These are phyloP conservation scores for Scaptomyza graminum DNA, from an alignment of 1,140 invertebrate species.

Conservation along the genomic window DNA sequence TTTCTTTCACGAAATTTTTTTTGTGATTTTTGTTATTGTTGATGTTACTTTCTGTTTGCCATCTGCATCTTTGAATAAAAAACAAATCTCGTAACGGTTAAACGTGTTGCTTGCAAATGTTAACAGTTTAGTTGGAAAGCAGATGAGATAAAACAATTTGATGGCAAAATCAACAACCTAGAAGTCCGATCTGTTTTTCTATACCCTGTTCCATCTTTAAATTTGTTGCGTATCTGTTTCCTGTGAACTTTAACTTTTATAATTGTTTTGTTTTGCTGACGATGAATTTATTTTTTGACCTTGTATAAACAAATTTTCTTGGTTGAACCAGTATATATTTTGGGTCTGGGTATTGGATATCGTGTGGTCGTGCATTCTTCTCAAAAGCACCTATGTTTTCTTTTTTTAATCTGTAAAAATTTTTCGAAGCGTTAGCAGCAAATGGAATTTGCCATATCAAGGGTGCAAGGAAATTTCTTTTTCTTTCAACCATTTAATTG, in stretches of 20 bases:
- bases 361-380: neutral
- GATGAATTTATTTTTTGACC: too few relatives aligned
- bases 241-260: too few relatives aligned
- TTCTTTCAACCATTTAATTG: neutral
- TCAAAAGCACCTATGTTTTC: neutral
- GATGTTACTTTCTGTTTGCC: neutral
- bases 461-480: neutral
- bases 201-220: neutral
- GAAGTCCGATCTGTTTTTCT: conserved; percentile 8
- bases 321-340: too few relatives aligned
- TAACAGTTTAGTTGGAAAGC: conserved; percentile 67
- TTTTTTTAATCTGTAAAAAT: neutral
- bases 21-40: too few relatives aligned
- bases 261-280: too few relatives aligned
- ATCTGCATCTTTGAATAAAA: conserved; percentile 20
- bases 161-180: conserved; percentile 63
- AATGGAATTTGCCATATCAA: neutral
- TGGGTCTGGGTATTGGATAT: neutral
- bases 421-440: neutral
- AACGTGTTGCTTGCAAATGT: conserved; percentile 71
- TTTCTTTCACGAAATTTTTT: conserved; percentile 26
- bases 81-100: conserved; percentile 52
- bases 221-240: too few relatives aligned
- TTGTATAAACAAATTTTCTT: too few relatives aligned
- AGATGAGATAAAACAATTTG: conserved; percentile 73